phyloP scores from a whole-genome alignment of 2,888 invertebrate species.

The Lampropteryx suffumata region DNA sequence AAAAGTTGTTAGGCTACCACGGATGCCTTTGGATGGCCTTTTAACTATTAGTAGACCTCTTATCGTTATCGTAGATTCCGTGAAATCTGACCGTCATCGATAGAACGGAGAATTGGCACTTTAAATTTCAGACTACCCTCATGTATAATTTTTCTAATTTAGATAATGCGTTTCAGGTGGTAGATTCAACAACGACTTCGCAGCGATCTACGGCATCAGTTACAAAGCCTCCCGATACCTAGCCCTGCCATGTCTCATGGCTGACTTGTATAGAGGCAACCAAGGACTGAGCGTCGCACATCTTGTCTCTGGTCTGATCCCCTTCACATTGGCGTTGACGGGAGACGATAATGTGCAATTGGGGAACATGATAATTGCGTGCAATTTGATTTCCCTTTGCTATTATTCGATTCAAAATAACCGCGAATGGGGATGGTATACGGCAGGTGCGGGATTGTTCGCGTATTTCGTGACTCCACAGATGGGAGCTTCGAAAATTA shows the following conservation, averaged over 20 bases:
- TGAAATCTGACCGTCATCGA: too few species aligned
- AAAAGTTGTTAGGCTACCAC: too few species aligned
- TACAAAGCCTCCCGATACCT: slow-evolving; percentile 57
- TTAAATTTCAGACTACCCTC: not conserved
- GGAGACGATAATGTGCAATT: slow-evolving; percentile 53
- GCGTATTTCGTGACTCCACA: slow-evolving; percentile 55
- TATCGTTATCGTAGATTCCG: too few species aligned
- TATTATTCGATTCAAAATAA: slow-evolving; percentile 51
- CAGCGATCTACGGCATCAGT: slow-evolving; percentile 51
- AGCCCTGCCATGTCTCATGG: slow-evolving; percentile 65
- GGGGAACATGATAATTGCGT: slow-evolving; percentile 57
- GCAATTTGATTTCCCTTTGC: slow-evolving; percentile 59
- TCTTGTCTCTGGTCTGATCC: slow-evolving; percentile 61
- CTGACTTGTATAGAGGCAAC: slow-evolving; percentile 56
- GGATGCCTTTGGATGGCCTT: too few species aligned
- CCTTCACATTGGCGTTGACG: slow-evolving; percentile 56
- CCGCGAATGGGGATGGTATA: slow-evolving; percentile 62
- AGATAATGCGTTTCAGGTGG: slow-evolving; percentile 52
- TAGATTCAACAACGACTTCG: slow-evolving; percentile 54
- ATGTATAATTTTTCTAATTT: too few species aligned
- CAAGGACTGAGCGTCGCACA: slow-evolving; percentile 49
- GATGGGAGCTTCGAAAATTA: slow-evolving; percentile 43
- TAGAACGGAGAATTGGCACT: too few species aligned
- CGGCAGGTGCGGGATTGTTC: slow-evolving; percentile 55
- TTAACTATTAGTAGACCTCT: too few species aligned